Percentiles rank a stretch among this genome's conserved stretches.
phyloP scores from a whole-genome alignment of 2,113 vertebrate species.

The Gymnarchus niloticus region DNA sequence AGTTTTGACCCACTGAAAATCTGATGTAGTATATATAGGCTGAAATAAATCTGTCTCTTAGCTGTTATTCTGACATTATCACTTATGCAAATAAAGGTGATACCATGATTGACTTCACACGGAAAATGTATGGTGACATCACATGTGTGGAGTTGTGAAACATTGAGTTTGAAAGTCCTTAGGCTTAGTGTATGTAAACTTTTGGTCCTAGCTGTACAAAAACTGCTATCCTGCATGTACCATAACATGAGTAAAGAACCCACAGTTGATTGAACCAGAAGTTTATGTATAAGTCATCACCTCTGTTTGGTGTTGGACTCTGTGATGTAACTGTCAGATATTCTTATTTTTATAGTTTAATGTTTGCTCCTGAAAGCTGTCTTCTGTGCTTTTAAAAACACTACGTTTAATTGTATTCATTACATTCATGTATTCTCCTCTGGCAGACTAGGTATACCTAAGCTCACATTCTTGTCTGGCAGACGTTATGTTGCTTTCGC shows the following conservation, averaged over 20 bases:
- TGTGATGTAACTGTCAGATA: not conserved
- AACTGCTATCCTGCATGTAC: not conserved
- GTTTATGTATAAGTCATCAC: not conserved
- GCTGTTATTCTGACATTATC: too few relatives aligned
- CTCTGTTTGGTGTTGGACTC: not conserved
- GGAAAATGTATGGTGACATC: too few relatives aligned
- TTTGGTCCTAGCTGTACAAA: too few relatives aligned
- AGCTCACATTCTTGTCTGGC: not conserved
- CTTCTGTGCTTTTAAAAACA: not conserved
- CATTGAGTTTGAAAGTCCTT: too few relatives aligned
- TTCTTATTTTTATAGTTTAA: not conserved
- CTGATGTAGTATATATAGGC: too few relatives aligned
- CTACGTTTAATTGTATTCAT: not conserved
- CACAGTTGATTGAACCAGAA: not conserved
- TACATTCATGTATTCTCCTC: not conserved
- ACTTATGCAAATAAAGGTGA: too few relatives aligned
- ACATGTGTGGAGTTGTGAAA: too few relatives aligned
- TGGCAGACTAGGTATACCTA: not conserved
- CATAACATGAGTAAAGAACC: not conserved
- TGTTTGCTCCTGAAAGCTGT: too few relatives aligned
- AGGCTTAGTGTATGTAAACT: too few relatives aligned
- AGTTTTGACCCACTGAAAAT: too few relatives aligned
- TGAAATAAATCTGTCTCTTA: too few relatives aligned
- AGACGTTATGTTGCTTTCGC: not conserved
- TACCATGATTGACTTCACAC: too few relatives aligned